phyloP scores from a whole-genome alignment of 2,113 vertebrate species.

The Trematocara variabile region DNA sequence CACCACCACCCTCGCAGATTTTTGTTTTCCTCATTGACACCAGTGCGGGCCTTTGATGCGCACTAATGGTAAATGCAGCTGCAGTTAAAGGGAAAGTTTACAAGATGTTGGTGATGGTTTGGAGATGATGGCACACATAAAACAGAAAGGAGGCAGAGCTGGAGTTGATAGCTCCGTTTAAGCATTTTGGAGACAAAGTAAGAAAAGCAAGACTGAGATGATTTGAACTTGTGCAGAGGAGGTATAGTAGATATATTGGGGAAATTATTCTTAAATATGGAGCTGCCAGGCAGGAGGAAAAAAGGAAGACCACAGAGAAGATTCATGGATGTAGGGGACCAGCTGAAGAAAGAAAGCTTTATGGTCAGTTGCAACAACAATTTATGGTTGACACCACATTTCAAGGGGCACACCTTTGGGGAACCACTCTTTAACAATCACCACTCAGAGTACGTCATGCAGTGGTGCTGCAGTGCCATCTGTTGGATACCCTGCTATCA shows the following conservation, averaged over 20 bases:
- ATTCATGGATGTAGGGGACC: neutral
- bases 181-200: neutral
- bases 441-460: neutral
- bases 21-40: rapidly evolving
- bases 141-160: neutral
- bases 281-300: neutral
- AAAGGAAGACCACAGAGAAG: neutral
- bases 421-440: neutral
- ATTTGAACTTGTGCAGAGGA: neutral
- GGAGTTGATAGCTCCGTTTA: rapidly evolving
- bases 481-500: neutral
- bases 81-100: neutral
- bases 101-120: neutral
- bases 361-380: rapidly evolving
- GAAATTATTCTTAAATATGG: neutral
- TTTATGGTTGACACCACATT: neutral
- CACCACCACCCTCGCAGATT: neutral
- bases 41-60: neutral
- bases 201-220: neutral
- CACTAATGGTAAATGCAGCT: neutral
- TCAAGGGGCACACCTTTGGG: neutral
- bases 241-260: neutral
- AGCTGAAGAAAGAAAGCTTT: neutral
- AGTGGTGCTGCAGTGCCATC: neutral
- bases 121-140: neutral